Conservation (phyloP, 2,888 invertebrate species). For the Apoda limacodes region DNA sequence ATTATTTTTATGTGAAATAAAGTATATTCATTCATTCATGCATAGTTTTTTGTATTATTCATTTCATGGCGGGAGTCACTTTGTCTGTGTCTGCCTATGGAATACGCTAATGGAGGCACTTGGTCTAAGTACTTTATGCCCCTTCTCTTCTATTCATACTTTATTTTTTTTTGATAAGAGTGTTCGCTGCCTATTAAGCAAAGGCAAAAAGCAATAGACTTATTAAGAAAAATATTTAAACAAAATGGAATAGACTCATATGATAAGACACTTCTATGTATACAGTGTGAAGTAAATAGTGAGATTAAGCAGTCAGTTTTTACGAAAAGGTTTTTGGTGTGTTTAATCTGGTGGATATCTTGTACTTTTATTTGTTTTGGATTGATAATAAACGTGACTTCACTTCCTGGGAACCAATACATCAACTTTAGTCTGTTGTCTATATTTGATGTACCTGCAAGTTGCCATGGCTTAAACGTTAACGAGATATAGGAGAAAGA, state of each 20-base stretch:
- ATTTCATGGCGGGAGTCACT: conserved; percentile 71
- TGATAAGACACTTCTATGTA: conserved; percentile 25
- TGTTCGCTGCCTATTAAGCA: conserved; percentile 78
- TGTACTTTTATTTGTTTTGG: conserved; percentile 67
- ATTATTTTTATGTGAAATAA: too few species aligned
- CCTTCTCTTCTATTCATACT: conserved; percentile 74
- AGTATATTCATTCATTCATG: too few species aligned
- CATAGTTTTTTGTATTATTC: conserved; percentile 62
- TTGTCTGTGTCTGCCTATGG: conserved; percentile 73
- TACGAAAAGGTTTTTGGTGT: conserved; percentile 30
- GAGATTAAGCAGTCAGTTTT: conserved; percentile 29
- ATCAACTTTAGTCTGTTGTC: conserved; percentile 76
- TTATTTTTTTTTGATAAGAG: conserved; percentile 78
- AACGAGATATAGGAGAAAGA: conserved; percentile 59
- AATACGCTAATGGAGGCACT: conserved; percentile 74
- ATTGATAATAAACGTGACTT: conserved; percentile 76
- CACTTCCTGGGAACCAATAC: conserved; percentile 78
- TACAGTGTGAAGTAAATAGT: conserved; percentile 25
- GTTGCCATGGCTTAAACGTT: conserved; percentile 58
- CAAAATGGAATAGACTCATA: conserved; percentile 31
- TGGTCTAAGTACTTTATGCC: conserved; percentile 72
- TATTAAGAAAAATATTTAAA: conserved; percentile 70
- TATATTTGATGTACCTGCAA: conserved; percentile 68
- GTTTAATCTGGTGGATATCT: conserved; percentile 38
- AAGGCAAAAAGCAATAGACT: conserved; percentile 72